A percentile compares a stretch with the other conserved stretches of the same genome.
Evolutionary conservation across 35 echinoderm and acorn worm genomes (phyloP).

Genomic region (Apostichopus californicus): DNA sequence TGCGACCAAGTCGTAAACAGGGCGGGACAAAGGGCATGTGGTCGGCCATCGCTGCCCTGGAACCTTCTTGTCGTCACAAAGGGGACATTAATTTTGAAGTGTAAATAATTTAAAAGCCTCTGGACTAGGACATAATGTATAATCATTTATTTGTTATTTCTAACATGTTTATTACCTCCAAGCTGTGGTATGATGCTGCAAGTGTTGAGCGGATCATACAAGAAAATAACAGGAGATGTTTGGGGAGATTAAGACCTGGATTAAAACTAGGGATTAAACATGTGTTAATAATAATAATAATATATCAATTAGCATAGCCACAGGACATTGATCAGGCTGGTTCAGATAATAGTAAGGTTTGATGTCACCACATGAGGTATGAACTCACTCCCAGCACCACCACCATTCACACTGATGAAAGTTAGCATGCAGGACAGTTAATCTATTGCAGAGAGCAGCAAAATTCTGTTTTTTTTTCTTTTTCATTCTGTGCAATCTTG

Average conservation of each 20-base stretch:
- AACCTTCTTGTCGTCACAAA: not conserved
- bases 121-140: not conserved
- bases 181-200: no score
- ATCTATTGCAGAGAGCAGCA: not conserved
- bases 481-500: not conserved
- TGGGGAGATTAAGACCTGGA: no score
- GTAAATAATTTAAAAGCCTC: constrained; percentile 42
- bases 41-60: not conserved
- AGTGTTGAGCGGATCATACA: no score
- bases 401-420: no score
- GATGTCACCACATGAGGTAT: no score
- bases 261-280: no score
- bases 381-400: no score
- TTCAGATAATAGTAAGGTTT: no score
- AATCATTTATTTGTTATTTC: constrained; percentile 42
- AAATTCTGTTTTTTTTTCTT: not conserved
- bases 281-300: no score
- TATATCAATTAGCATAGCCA: no score
- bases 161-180: not conserved
- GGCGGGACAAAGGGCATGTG: not conserved
- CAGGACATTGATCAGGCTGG: no score
- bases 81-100: constrained; percentile 39
- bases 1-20: constrained; percentile 26
- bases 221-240: no score
- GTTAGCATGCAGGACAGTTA: not conserved